Conservation (phyloP, 2,888 invertebrate species). For the Drosophila phalerata region DNA sequence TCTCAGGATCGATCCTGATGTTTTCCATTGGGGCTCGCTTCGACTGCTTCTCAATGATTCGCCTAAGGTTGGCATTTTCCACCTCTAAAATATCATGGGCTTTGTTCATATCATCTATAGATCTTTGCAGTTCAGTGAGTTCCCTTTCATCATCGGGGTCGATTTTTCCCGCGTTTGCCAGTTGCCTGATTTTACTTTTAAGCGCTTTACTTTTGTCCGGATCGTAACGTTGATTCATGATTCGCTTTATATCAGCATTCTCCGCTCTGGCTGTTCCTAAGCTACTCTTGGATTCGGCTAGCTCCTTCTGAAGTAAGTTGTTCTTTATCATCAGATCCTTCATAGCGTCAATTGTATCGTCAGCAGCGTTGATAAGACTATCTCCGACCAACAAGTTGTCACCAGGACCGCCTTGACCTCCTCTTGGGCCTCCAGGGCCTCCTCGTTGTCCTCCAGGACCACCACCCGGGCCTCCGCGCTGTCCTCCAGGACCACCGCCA, state of each 20-base stretch:
- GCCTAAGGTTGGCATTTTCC: constrained; percentile 75
- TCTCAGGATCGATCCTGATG: constrained; percentile 70
- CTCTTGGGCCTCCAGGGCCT: constrained; percentile 5
- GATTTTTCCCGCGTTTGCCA: constrained; percentile 68
- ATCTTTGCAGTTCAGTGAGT: constrained; percentile 61
- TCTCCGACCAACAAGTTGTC: constrained; percentile 60
- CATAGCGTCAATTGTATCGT: constrained; percentile 64
- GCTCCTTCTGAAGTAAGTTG: constrained; percentile 59
- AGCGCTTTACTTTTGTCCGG: constrained; percentile 64
- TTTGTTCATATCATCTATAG: constrained; percentile 77
- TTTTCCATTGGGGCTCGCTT: constrained; percentile 58
- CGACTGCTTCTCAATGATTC: constrained; percentile 78
- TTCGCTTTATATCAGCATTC: constrained; percentile 68
- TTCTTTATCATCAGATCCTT: constrained; percentile 72
- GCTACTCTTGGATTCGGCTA: constrained; percentile 62
- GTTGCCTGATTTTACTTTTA: constrained; percentile 68
- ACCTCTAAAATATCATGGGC: constrained; percentile 76
- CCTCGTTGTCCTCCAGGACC: constrained; percentile 8
- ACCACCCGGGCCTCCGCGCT: background rate
- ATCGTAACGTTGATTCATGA: constrained; percentile 67
- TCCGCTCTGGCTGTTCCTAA: constrained; percentile 57
- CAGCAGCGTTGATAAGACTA: constrained; percentile 74
- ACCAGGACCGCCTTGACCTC: constrained; percentile 3
- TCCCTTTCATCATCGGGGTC: constrained; percentile 72
- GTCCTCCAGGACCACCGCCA: too few relatives aligned